Evolutionary conservation across 2,888 invertebrate genomes (phyloP).

Genomic region (Ophion ellenae): DNA sequence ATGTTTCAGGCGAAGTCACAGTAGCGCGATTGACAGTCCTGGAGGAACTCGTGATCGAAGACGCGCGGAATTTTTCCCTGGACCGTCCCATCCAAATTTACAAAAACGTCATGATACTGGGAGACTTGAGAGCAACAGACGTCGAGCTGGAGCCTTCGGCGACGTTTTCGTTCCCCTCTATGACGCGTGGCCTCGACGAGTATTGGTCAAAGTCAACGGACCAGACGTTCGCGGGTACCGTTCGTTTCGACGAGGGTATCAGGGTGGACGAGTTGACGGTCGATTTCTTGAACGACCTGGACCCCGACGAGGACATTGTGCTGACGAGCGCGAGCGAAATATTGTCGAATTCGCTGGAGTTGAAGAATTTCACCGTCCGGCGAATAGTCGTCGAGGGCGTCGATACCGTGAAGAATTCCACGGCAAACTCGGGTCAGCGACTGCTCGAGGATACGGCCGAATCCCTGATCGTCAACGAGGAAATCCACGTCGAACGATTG

Average conservation of each 20-base stretch:
- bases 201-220: conserved; percentile 77
- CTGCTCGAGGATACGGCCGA: conserved; percentile 64
- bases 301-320: conserved; percentile 72
- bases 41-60: conserved; percentile 70
- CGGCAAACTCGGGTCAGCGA: not conserved
- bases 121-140: conserved; percentile 70
- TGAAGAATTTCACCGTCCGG: conserved; percentile 69
- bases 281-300: conserved; percentile 72
- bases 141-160: conserved; percentile 60
- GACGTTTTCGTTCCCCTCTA: conserved; percentile 7
- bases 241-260: conserved; percentile 71
- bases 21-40: conserved; percentile 71
- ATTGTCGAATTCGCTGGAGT: conserved; percentile 63
- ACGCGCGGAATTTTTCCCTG: conserved; percentile 49
- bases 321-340: conserved; percentile 71
- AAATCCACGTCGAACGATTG: conserved; percentile 67
- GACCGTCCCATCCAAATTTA: conserved; percentile 72
- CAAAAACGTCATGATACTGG: conserved; percentile 72
- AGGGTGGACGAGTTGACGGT: conserved; percentile 73
- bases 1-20: conserved; percentile 71
- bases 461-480: conserved; percentile 62
- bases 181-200: not conserved
- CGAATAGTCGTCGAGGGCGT: conserved; percentile 56
- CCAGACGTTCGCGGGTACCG: conserved; percentile 70
- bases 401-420: not conserved